Conservation (phyloP, 2,888 invertebrate genomes). For the Tholera decimalis region DNA sequence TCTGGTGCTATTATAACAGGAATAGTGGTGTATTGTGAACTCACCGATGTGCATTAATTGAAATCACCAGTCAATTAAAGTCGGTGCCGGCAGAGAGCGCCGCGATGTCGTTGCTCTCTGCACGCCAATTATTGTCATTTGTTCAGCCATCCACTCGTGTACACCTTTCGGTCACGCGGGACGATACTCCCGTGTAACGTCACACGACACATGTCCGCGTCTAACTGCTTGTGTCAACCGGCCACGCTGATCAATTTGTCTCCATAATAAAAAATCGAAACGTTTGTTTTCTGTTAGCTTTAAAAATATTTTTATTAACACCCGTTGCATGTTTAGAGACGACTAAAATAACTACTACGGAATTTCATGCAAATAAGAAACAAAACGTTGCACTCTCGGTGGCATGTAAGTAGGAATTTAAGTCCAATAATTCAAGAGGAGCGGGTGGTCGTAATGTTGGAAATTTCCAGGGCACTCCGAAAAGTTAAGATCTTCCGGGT, state of each 20-base stretch:
- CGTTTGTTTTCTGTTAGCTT: constrained; percentile 38
- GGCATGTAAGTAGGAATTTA: constrained; percentile 86
- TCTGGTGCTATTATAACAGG: constrained; percentile 82
- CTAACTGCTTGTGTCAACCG: constrained; percentile 46
- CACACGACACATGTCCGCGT: constrained; percentile 51
- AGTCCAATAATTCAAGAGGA: constrained; percentile 87
- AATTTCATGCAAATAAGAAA: constrained; percentile 84
- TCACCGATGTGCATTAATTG: constrained; percentile 85
- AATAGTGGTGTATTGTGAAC: constrained; percentile 82
- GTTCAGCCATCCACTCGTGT: constrained; percentile 78
- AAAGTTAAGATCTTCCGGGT: constrained; percentile 81
- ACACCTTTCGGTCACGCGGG: constrained; percentile 69
- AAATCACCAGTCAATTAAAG: constrained; percentile 89
- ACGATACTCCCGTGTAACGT: constrained; percentile 55
- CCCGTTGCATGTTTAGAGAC: constrained; percentile 58
- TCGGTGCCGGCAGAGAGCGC: constrained; percentile 75
- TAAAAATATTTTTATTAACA: constrained; percentile 54
- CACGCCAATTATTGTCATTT: constrained; percentile 86
- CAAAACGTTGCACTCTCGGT: constrained; percentile 87
- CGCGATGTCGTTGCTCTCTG: constrained; percentile 76
- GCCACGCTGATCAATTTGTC: constrained; percentile 45
- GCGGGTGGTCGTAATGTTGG: constrained; percentile 87
- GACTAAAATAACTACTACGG: constrained; percentile 75
- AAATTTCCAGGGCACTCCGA: constrained; percentile 82
- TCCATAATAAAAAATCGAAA: constrained; percentile 36